These are phyloP conservation scores for Clangula hyemalis DNA, from an alignment of 2,797 vertebrate genomes.

Conservation along the genomic window DNA sequence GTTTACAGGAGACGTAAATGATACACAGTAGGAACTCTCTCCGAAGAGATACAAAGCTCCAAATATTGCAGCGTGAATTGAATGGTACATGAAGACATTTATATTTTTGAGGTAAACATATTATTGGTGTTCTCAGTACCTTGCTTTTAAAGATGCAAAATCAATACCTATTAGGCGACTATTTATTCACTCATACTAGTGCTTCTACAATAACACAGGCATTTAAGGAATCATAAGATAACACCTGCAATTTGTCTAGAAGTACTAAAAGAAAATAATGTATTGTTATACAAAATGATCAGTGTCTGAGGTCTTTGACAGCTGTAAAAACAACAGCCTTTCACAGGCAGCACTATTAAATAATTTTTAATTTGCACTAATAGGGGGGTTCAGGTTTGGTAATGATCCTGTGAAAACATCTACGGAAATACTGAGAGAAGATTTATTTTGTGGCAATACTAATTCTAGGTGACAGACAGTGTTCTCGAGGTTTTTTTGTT, in stretches of 20 bases:
- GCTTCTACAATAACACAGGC: constrained; percentile 44
- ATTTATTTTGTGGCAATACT: constrained; percentile 48
- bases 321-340: constrained; percentile 5
- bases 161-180: not conserved
- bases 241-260: constrained; percentile 31
- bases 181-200: constrained; percentile 28
- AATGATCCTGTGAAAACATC: constrained; percentile 12
- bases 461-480: constrained; percentile 53
- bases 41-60: not conserved
- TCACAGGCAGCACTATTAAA: constrained; percentile 22
- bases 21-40: not conserved
- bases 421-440: constrained; percentile 27
- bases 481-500: constrained; percentile 49
- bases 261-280: constrained; percentile 37
- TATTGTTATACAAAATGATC: constrained; percentile 39
- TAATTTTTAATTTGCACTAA: constrained; percentile 55
- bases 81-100: not conserved
- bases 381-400: constrained; percentile 22
- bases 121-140: not conserved
- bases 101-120: not conserved
- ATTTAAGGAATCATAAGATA: constrained; percentile 34
- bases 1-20: not conserved
- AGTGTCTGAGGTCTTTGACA: constrained; percentile 14
- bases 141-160: constrained; percentile 37
- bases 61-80: not conserved